Evolutionary conservation across 2,888 invertebrate species (phyloP).

Genomic region (Microplitis deprimator): DNA sequence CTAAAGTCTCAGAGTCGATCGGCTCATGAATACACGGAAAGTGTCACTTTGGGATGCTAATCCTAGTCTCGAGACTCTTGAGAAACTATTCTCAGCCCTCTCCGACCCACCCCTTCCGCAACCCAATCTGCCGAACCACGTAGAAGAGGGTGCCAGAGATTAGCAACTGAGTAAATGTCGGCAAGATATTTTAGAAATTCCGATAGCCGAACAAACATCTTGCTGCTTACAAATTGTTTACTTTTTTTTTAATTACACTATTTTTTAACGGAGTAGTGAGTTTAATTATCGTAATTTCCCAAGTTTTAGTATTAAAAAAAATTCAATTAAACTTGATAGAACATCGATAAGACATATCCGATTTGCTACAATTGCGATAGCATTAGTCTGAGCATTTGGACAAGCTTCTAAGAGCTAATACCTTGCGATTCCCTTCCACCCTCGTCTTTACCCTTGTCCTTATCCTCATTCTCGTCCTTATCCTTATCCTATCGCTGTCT

Average conservation of each 20-base stretch:
- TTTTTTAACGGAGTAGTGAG: neutral
- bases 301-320: neutral
- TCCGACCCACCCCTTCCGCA: no score
- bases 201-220: neutral
- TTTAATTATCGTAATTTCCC: neutral
- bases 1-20: neutral
- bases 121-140: neutral
- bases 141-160: slow-evolving; percentile 3
- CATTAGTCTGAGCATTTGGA: neutral
- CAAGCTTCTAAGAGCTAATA: neutral
- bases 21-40: slow-evolving; percentile 34
- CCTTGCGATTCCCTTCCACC: neutral
- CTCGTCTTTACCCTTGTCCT: neutral
- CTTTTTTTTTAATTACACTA: neutral
- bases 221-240: neutral
- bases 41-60: slow-evolving; percentile 34
- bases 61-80: slow-evolving; percentile 22
- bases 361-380: neutral
- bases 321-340: neutral
- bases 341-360: slow-evolving; percentile 11
- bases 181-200: neutral
- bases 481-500: no score
- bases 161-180: slow-evolving; percentile 11
- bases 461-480: neutral
- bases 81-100: slow-evolving; percentile 33